Base-by-base conservation (phyloP, 2,888 invertebrate genomes). In the Chrysolina oricalcia region DNA sequence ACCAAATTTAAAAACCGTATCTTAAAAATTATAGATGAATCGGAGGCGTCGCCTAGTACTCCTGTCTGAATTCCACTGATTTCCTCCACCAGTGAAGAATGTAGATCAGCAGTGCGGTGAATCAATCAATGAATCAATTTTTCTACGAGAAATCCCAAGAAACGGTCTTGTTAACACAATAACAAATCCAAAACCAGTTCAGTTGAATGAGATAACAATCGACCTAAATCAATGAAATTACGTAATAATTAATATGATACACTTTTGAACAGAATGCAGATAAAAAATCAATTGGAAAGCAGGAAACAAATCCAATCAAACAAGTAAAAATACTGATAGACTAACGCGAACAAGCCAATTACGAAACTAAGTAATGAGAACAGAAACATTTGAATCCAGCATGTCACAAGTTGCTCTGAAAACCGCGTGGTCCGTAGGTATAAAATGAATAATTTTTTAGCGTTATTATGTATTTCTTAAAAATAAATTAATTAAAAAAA, bases 221-320 rank as follows among this genome's bases (percentile, higher is more conserved):
- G 15, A 27, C 59, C 59, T 35, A 5, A 17, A 59, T 59, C 35
- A n/a, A 35, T 27, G 35, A n/a, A 27, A 23, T 59, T 59, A 59
- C n/a, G n/a, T n/a, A n/a, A 59, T 59, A 59, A 59, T 59, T 15
- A 2, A 4, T 59, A 27, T 35, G n/a, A 59, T 35, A 0, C 50
- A 43, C 27, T 17, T 48, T 67, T 13, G 64, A 65, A 67, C 46
- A 21, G 19, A 68, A 56, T 50, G 68, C 53, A 56, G 68, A 53
- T 63, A 69, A 41, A 53, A 23, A 13, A 41, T 50, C 27, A 27
- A 27, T 71, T 71, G 66, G 73, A 74, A 77, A 78, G 74, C 67
- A 78, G 78, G 78, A 78, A 78, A 78, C 74, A 62, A 73, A 72
- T 48, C 71, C 46, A 62, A 48, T 21, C 46, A 21, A 66, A 69